These are phyloP conservation scores for Erethizon dorsatum DNA, from an alignment of 2,797 vertebrate species.

Conservation along the genomic window DNA sequence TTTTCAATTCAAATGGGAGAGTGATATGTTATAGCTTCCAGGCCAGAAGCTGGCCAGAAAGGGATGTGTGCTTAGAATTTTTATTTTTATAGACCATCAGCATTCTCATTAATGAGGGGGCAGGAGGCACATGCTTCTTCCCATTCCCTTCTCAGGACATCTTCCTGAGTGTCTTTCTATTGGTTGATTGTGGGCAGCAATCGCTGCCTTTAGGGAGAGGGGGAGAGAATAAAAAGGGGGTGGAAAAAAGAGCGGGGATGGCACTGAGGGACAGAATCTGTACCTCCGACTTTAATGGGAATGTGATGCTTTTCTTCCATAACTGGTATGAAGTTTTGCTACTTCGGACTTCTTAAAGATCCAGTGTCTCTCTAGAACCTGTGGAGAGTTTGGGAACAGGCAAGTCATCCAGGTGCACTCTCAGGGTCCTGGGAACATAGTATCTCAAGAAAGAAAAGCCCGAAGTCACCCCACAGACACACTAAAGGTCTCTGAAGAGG, in stretches of 20 bases:
- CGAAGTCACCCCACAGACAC: not conserved
- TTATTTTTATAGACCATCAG: not conserved
- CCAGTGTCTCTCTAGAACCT: not conserved
- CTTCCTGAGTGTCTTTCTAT: not conserved
- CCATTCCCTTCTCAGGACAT: not conserved
- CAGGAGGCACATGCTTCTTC: not conserved
- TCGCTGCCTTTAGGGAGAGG: not conserved
- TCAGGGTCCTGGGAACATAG: not conserved
- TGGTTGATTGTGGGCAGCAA: not conserved
- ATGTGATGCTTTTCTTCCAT: not conserved
- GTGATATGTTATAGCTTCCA: not conserved
- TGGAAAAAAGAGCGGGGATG: not conserved
- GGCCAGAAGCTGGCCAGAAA: not conserved
- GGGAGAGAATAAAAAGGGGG: not conserved
- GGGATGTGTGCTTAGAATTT: not conserved
- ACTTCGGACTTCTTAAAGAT: conserved; percentile 45
- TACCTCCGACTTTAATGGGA: conserved; percentile 11
- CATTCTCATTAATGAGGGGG: not conserved
- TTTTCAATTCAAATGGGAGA: conserved; percentile 61
- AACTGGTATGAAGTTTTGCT: not conserved
- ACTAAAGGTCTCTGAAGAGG: not conserved
- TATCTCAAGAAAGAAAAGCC: conserved; percentile 4
- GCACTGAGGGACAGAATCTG: not conserved
- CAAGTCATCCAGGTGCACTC: not conserved
- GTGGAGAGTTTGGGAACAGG: not conserved